Evolutionary conservation across 2,888 invertebrate species (phyloP).

Genomic region (Drosophila flavopinicola): DNA sequence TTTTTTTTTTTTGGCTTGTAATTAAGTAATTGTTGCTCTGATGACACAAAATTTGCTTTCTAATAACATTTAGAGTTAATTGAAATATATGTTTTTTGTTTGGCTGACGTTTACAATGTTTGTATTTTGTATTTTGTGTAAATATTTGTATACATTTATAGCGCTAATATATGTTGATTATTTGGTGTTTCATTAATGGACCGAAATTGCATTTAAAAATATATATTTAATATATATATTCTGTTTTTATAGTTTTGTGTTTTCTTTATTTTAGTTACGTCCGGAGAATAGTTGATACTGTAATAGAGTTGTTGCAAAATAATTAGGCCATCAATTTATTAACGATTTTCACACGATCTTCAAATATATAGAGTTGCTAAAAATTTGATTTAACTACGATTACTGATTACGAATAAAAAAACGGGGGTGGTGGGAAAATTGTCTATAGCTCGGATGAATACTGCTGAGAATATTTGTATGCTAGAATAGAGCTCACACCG

Average conservation of each 20-base stretch:
- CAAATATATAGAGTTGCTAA: slow-evolving; percentile 43
- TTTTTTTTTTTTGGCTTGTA: slow-evolving; percentile 8
- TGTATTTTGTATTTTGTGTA: slow-evolving; percentile 22
- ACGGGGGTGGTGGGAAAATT: neutral
- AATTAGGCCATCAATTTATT: slow-evolving; percentile 73
- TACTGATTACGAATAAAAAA: slow-evolving; percentile 5
- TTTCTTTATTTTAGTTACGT: slow-evolving; percentile 86
- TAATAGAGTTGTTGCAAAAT: slow-evolving; percentile 85
- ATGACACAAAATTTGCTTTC: slow-evolving; percentile 55
- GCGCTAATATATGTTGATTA: slow-evolving; percentile 67
- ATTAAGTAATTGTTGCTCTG: slow-evolving; percentile 30
- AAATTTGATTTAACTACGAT: slow-evolving; percentile 29
- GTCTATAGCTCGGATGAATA: slow-evolving; percentile 22
- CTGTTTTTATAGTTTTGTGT: slow-evolving; percentile 48
- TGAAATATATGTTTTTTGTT: slow-evolving; percentile 41
- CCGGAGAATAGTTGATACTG: slow-evolving; percentile 89
- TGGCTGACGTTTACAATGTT: slow-evolving; percentile 32
- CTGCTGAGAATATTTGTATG: slow-evolving; percentile 15
- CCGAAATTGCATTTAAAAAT: slow-evolving; percentile 75
- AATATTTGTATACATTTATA: slow-evolving; percentile 46
- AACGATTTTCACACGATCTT: slow-evolving; percentile 46
- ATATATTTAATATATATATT: slow-evolving; percentile 56
- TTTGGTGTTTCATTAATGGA: slow-evolving; percentile 73
- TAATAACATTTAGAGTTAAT: slow-evolving; percentile 72
- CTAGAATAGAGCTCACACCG: slow-evolving; percentile 44